phyloP scores from a whole-genome alignment of 2,113 vertebrate genomes.

The Oncorhynchus tshawytscha region DNA sequence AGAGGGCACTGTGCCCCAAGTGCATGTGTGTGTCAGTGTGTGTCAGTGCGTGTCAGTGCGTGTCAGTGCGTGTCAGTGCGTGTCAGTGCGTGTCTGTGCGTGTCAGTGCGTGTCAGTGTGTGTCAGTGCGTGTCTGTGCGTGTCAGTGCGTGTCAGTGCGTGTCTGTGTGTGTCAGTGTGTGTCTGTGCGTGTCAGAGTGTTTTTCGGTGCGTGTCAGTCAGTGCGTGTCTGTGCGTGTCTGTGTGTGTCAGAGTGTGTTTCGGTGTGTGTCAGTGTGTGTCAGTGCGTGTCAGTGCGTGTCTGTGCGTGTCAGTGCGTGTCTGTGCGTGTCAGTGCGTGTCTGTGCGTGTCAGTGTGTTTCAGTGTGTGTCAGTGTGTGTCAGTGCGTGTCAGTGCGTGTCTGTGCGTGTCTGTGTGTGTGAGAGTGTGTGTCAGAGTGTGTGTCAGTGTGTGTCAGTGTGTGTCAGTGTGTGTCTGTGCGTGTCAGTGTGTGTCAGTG shows the following conservation, averaged over 20 bases:
- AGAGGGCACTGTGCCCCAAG: not conserved
- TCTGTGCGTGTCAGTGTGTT: not conserved
- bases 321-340: not conserved
- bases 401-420: not conserved
- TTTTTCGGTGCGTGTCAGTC: too few relatives aligned
- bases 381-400: not conserved
- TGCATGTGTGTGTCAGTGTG: not conserved
- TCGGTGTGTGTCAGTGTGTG: not conserved
- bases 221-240: too few relatives aligned
- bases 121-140: not conserved
- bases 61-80: not conserved
- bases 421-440: too few relatives aligned
- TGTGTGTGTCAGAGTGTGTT: too few relatives aligned
- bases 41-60: not conserved
- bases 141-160: not conserved
- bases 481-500: not conserved
- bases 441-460: too few relatives aligned
- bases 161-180: too few relatives aligned
- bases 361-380: not conserved
- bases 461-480: too few relatives aligned
- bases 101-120: not conserved
- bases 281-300: not conserved
- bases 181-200: too few relatives aligned
- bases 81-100: not conserved
- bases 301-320: not conserved